Percentiles rank a stretch among this genome's conserved stretches.
Evolutionary conservation across 2,113 vertebrate species (phyloP).

Genomic region (Myotis brandtii): DNA sequence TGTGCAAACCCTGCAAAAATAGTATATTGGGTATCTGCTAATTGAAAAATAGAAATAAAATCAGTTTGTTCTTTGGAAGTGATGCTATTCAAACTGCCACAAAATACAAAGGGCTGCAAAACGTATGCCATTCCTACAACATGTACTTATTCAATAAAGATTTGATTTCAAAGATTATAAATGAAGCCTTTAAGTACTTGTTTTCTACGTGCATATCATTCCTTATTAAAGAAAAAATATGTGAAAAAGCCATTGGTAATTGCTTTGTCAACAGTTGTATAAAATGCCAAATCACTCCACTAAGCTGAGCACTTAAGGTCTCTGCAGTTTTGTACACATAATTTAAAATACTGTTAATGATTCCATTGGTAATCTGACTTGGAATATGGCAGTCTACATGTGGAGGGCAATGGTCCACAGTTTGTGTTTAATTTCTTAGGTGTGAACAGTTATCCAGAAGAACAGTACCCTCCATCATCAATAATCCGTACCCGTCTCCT

Average conservation of each 20-base stretch:
- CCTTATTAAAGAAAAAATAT: conserved; percentile 89
- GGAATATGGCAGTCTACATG: conserved; percentile 90
- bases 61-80: conserved; percentile 86
- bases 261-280: conserved; percentile 91
- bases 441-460: conserved; percentile 90
- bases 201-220: conserved; percentile 93
- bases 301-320: conserved; percentile 92
- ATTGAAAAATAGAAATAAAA: conserved; percentile 82
- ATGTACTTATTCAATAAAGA: conserved; percentile 94
- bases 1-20: conserved; percentile 90
- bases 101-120: conserved; percentile 91
- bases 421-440: conserved; percentile 73
- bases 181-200: conserved; percentile 92
- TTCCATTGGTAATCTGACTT: conserved; percentile 88
- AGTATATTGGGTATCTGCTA: conserved; percentile 88
- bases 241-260: conserved; percentile 92
- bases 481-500: conserved; percentile 97
- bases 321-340: conserved; percentile 89
- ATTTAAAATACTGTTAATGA: conserved; percentile 92
- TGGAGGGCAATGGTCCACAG: conserved; percentile 87
- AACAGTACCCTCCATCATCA: conserved; percentile 95
- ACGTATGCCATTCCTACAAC: conserved; percentile 89
- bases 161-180: conserved; percentile 93
- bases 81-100: conserved; percentile 89
- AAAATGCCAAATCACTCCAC: conserved; percentile 90